Conservation (phyloP, 2,113 vertebrate genomes). For the Corythoichthys intestinalis region DNA sequence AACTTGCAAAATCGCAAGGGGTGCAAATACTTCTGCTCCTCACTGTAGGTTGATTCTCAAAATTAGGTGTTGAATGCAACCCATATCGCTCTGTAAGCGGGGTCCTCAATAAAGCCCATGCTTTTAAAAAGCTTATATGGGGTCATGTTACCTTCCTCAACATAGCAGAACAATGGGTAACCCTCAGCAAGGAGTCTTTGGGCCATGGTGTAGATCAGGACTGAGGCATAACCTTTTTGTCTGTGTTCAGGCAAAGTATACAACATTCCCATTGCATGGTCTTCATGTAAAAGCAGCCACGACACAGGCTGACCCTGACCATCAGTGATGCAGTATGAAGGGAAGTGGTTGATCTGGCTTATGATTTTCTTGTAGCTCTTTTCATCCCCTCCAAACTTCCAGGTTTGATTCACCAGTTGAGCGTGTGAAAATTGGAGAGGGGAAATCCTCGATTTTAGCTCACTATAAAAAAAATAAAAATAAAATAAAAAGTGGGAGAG, state of each 20-base stretch:
- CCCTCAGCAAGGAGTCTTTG: slow-evolving; percentile 1
- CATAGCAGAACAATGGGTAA: slow-evolving; percentile 5
- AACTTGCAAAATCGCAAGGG: no score
- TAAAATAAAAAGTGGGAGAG: neutral
- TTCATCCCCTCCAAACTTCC: slow-evolving; percentile 13
- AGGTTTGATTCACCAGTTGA: slow-evolving; percentile 16
- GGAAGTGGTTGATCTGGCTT: neutral
- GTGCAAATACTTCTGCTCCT: no score
- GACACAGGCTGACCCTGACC: slow-evolving; percentile 3
- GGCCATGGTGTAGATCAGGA: slow-evolving; percentile 1
- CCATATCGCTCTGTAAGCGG: slow-evolving; percentile 8
- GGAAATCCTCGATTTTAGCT: slow-evolving; percentile 41
- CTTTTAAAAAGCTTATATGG: slow-evolving; percentile 1
- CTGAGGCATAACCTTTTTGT: slow-evolving; percentile 4
- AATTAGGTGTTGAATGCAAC: neutral
- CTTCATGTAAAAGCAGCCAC: slow-evolving; percentile 5
- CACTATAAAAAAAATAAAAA: neutral
- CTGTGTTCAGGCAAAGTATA: slow-evolving; percentile 8
- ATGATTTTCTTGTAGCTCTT: neutral
- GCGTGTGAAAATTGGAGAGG: slow-evolving; percentile 40
- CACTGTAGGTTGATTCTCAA: neutral
- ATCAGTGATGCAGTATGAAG: slow-evolving; percentile 9
- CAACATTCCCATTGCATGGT: slow-evolving; percentile 4
- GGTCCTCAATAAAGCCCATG: slow-evolving; percentile 2
- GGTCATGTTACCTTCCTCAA: neutral